Percentiles rank a stretch among this genome's conserved stretches.
Conservation (phyloP, 2,888 invertebrate genomes). For the Drosophila differens region DNA sequence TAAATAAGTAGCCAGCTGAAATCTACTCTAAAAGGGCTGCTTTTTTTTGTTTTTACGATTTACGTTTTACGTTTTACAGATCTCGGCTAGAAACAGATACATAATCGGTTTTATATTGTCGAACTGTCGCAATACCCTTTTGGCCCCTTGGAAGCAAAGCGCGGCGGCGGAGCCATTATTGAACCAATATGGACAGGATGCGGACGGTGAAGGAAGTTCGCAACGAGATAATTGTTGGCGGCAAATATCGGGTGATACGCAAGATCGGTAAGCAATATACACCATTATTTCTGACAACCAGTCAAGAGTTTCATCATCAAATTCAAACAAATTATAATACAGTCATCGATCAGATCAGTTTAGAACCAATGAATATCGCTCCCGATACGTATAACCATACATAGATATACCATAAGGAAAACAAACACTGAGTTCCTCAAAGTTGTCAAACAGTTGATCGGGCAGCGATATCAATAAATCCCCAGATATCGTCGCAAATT, state of each 20-base stretch:
- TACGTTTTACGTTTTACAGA: conserved; percentile 15
- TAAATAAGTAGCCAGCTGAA: too few relatives aligned
- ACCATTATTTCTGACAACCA: neutral
- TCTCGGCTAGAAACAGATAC: conserved; percentile 18
- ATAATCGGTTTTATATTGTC: conserved; percentile 16
- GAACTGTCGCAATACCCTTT: conserved; percentile 11
- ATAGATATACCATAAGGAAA: neutral
- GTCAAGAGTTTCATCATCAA: neutral
- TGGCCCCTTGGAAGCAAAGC: conserved; percentile 19
- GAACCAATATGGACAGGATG: conserved; percentile 83
- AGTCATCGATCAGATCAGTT: neutral
- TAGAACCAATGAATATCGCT: neutral
- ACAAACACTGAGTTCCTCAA: neutral
- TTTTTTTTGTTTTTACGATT: too few relatives aligned
- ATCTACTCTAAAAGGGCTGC: neutral
- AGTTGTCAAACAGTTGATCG: neutral
- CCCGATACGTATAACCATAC: neutral
- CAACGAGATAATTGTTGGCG: conserved; percentile 93
- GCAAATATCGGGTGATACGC: conserved; percentile 96
- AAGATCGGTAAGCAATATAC: conserved; percentile 91
- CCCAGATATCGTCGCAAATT: neutral
- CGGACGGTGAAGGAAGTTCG: conserved; percentile 83
- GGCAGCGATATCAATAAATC: neutral
- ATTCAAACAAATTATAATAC: neutral
- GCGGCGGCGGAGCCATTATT: conserved; percentile 50